These are phyloP conservation scores for Drosophila kurseongensis DNA, from an alignment of 1,140 invertebrate species.

Conservation along the genomic window DNA sequence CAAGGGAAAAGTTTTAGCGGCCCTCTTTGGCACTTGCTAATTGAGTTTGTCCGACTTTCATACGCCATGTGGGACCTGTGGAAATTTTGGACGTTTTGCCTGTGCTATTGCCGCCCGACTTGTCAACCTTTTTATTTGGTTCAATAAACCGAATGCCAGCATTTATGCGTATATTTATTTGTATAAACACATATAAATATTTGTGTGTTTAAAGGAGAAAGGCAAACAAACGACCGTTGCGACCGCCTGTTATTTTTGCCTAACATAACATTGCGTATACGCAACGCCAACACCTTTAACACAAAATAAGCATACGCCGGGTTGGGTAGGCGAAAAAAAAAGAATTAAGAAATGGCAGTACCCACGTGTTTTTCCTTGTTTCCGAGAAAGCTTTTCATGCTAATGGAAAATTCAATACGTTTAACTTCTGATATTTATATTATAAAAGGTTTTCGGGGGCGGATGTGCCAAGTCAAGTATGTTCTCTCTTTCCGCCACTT, in stretches of 20 bases:
- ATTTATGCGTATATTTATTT: constrained; percentile 41
- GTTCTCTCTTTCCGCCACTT: background rate
- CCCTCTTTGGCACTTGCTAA: constrained; percentile 49
- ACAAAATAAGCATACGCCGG: background rate
- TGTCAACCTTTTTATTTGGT: constrained; percentile 53
- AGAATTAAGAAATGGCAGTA: constrained; percentile 18
- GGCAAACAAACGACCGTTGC: background rate
- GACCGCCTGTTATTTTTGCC: constrained; percentile 53
- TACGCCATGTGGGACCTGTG: constrained; percentile 44
- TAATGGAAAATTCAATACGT: constrained; percentile 75
- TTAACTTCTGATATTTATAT: constrained; percentile 52
- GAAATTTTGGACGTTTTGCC: constrained; percentile 7
- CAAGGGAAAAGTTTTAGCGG: constrained; percentile 14
- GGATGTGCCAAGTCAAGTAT: constrained; percentile 1
- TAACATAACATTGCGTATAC: constrained; percentile 56
- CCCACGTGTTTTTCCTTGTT: constrained; percentile 61
- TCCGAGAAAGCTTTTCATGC: constrained; percentile 66
- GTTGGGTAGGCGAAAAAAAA: constrained; percentile 7
- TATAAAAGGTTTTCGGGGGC: background rate
- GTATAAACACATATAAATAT: constrained; percentile 47
- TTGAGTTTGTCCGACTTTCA: constrained; percentile 43
- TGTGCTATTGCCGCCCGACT: constrained; percentile 18
- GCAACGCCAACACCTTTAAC: constrained; percentile 45
- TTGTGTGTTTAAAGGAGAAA: constrained; percentile 30
- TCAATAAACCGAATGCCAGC: constrained; percentile 29